Evolutionary conservation across 2,797 vertebrate species (phyloP).

Genomic region (Hafferia zeledoni): DNA sequence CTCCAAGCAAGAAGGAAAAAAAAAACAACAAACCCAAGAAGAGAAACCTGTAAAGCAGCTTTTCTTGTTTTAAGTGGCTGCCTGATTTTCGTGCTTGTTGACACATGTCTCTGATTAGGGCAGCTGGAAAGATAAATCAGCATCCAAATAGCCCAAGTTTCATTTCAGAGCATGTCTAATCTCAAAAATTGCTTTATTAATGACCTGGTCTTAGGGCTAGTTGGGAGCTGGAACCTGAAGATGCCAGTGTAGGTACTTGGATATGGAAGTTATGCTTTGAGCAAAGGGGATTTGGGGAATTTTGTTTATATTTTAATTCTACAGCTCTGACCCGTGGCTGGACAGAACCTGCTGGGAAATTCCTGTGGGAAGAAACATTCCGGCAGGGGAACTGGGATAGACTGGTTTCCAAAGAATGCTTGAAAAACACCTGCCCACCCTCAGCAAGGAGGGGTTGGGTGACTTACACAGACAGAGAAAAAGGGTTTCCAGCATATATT

Average conservation of each 20-base stretch:
- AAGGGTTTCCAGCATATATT: background rate
- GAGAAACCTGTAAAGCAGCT: conserved; percentile 58
- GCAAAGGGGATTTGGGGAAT: background rate
- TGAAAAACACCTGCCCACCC: background rate
- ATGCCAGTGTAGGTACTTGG: background rate
- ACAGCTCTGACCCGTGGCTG: background rate
- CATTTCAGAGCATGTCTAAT: background rate
- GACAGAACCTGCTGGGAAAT: background rate
- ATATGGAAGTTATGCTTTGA: background rate
- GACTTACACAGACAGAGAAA: background rate
- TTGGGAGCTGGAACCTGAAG: background rate
- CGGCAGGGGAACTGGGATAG: background rate
- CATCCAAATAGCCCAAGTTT: background rate
- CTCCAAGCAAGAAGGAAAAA: background rate
- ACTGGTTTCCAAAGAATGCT: background rate
- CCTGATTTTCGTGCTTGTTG: conserved; percentile 49
- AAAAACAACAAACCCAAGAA: background rate
- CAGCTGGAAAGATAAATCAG: conserved; percentile 9
- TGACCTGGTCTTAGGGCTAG: background rate
- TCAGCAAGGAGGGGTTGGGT: background rate
- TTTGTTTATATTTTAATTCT: background rate
- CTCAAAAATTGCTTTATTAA: background rate
- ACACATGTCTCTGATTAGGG: conserved; percentile 7
- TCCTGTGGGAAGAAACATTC: background rate
- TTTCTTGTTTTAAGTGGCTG: conserved; percentile 16